Base-by-base conservation (phyloP, 2,888 invertebrate genomes). In the Biston stratarius region DNA sequence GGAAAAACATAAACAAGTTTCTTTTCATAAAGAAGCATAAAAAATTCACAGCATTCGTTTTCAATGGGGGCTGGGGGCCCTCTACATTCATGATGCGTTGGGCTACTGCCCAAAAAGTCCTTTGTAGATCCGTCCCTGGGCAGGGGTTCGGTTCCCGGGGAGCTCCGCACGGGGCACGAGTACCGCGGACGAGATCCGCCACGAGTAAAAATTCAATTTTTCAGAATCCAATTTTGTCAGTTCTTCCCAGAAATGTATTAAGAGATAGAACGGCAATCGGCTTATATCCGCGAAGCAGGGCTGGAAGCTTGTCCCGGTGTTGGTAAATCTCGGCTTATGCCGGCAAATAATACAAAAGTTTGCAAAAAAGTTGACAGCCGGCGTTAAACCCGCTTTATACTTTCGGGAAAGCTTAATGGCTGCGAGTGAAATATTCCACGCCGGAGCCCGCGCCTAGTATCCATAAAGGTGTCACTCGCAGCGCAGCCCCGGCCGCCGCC, bases 221-320 rank as follows among this genome's bases (percentile, higher is more conserved):
- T 33, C 42, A n/a, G 14, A 24, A 49, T 48, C 24, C 24, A 42
- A 42, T 59, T 59, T 42, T 11, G 24, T 40, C 49, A 24, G 15
- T 59, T 11, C 42, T 49, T 42, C 24, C 49, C 38, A 36, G 38
- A 36, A 64, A 44, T 45, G 38, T 38, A 51, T 63, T 44, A 57
- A 57, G 9, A 64, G 59, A 48, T 48, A 59, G 15, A 34, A 45
- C 40, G 8, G 34, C 33, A n/a, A 65, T 55, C 56, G 44, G 65
- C 48, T 65, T 56, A 60, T 36, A 44, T 33, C 42, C 56, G n/a
- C 40, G 38, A 42, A 52, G 36, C 42, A 24, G 60, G 49, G 56
- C 24, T 40, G 47, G 11, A 34, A 45, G 49, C 45, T 52, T 52
- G 64, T 40, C 44, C 8, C 58, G 44, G 12, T 53, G 52, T 48